These are phyloP conservation scores for Phasia obesa DNA, from an alignment of 2,888 invertebrate species.

Conservation along the genomic window DNA sequence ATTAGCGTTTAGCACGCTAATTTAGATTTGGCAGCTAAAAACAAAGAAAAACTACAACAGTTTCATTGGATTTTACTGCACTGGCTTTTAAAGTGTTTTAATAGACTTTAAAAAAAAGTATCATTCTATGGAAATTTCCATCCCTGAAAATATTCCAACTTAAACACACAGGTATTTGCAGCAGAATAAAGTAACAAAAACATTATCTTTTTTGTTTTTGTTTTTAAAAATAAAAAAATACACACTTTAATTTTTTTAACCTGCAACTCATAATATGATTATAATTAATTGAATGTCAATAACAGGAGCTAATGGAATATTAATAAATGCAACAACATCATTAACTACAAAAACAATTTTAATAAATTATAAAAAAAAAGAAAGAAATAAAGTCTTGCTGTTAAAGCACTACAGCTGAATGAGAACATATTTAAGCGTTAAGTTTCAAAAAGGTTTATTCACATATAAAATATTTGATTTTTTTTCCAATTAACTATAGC, in stretches of 20 bases:
- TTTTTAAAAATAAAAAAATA: not conserved
- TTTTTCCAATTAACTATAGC: no score
- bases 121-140: not conserved
- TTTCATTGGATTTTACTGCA: no score
- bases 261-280: constrained; percentile 60
- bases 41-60: no score
- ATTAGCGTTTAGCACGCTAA: no score
- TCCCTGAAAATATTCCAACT: not conserved
- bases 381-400: constrained; percentile 1
- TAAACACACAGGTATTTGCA: not conserved
- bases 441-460: no score
- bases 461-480: no score
- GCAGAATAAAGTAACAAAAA: constrained; percentile 27
- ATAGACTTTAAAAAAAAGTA: no score
- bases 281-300: constrained; percentile 68
- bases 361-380: constrained; percentile 17
- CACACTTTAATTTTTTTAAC: constrained; percentile 8
- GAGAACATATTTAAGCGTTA: constrained; percentile 25
- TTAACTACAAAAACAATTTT: constrained; percentile 30
- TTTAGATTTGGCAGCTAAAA: no score
- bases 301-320: constrained; percentile 66
- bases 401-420: not conserved
- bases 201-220: constrained; percentile 1
- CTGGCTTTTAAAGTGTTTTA: no score
- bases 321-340: constrained; percentile 54